Percentiles rank a stretch among this genome's conserved stretches.
These are phyloP conservation scores for Mantis religiosa DNA, from an alignment of 2,888 invertebrate species.

Conservation along the genomic window DNA sequence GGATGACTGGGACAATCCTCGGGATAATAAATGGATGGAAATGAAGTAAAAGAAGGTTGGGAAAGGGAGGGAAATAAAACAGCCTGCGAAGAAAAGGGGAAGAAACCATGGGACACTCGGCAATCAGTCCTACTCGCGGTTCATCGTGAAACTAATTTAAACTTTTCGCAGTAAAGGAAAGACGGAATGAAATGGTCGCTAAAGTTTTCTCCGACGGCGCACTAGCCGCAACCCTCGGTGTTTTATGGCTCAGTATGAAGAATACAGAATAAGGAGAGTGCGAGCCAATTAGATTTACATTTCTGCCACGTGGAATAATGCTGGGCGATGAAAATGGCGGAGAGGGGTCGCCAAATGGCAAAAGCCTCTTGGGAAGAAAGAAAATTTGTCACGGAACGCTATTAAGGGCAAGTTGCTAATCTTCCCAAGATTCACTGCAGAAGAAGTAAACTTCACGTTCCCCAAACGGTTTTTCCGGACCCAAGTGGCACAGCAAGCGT, in stretches of 20 bases:
- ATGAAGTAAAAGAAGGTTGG: conserved; percentile 6
- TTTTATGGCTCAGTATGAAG: conserved; percentile 13
- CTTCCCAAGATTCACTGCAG: not conserved
- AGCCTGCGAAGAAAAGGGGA: not conserved
- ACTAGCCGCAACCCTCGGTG: not conserved
- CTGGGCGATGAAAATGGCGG: not conserved
- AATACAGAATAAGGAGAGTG: not conserved
- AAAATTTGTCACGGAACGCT: not conserved
- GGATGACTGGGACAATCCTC: conserved; percentile 9
- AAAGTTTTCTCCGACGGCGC: not conserved
- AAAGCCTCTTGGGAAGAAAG: not conserved
- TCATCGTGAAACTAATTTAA: conserved; percentile 29
- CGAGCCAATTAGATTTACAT: not conserved
- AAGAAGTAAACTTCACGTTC: not conserved
- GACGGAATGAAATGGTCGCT: not conserved
- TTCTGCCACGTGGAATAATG: not conserved
- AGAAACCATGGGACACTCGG: conserved; percentile 6
- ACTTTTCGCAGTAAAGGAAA: conserved; percentile 22
- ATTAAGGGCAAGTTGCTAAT: not conserved
- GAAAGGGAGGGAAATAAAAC: not conserved
- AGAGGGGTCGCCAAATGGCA: not conserved
- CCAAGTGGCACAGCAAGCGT: too few species aligned
- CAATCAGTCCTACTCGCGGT: conserved; percentile 25
- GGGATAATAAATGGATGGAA: conserved; percentile 23
- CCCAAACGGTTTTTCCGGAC: too few species aligned